Conservation (phyloP, 2,113 vertebrate species). For the Tylochromis polylepis region DNA sequence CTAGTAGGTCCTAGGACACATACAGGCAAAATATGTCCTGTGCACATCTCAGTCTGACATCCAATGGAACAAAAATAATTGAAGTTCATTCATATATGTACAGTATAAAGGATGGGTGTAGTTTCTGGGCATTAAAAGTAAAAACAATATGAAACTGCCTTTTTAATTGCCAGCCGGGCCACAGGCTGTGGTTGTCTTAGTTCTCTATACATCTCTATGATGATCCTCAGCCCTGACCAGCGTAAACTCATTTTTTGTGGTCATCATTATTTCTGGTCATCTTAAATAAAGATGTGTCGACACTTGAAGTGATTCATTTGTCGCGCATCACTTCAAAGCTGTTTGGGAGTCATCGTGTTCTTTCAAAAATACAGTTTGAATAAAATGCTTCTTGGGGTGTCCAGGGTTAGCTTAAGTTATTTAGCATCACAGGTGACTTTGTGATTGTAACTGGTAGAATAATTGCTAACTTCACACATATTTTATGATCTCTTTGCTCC, state of each 20-base stretch:
- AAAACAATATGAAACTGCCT: background rate
- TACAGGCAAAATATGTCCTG: background rate
- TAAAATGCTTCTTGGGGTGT: background rate
- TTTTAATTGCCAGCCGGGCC: accelerated
- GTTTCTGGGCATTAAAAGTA: background rate
- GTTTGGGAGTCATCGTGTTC: background rate
- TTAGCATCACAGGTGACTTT: background rate
- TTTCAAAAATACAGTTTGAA: background rate
- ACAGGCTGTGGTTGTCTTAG: background rate
- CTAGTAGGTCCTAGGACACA: background rate
- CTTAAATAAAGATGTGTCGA: background rate
- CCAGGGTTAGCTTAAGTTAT: background rate
- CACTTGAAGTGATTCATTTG: too few species aligned
- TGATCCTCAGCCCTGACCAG: background rate
- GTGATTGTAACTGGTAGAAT: background rate
- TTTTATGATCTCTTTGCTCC: background rate
- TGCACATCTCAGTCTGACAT: background rate
- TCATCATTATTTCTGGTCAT: background rate
- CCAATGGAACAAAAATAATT: background rate
- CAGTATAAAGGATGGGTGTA: background rate
- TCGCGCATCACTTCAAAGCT: background rate
- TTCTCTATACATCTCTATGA: background rate
- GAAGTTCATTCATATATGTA: background rate
- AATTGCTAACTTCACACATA: background rate
- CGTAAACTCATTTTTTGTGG: background rate